These are phyloP conservation scores for Eudasyphora cyanicolor DNA, from an alignment of 2,888 invertebrate species.

Conservation along the genomic window DNA sequence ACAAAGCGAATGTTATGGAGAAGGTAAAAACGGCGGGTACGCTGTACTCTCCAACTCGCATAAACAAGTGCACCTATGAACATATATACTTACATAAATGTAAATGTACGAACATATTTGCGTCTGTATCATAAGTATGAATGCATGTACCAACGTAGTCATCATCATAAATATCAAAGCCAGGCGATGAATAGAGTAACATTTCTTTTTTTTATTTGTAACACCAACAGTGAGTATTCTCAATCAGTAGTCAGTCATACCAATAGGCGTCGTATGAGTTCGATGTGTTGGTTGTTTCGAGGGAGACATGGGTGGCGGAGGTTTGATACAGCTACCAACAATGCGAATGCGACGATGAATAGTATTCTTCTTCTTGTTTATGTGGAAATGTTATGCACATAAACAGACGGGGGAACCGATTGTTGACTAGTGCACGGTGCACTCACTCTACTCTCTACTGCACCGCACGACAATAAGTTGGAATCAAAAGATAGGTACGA, in stretches of 20 bases:
- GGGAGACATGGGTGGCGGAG: not conserved
- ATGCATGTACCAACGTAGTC: not conserved
- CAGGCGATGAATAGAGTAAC: not conserved
- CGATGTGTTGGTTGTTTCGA: not conserved
- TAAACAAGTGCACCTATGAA: slow-evolving; percentile 8
- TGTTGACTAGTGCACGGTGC: not conserved
- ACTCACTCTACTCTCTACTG: not conserved
- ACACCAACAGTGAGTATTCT: not conserved
- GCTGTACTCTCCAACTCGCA: not conserved
- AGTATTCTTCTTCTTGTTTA: not conserved
- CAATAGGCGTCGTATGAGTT: not conserved
- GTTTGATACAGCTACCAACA: not conserved
- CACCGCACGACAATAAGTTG: not conserved
- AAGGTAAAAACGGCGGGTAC: slow-evolving; percentile 6
- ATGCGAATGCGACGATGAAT: not conserved
- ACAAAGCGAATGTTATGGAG: not conserved
- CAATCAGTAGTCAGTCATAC: slow-evolving; percentile 3
- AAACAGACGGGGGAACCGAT: not conserved
- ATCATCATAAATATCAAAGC: slow-evolving; percentile 21
- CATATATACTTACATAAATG: not conserved
- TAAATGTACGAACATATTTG: no score
- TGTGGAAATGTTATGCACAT: not conserved
- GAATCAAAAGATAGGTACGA: not conserved
- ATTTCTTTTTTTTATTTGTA: not conserved
- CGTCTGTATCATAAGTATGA: no score